Evolutionary conservation across 1,140 invertebrate species (phyloP).

Genomic region (Ephestia elutella): DNA sequence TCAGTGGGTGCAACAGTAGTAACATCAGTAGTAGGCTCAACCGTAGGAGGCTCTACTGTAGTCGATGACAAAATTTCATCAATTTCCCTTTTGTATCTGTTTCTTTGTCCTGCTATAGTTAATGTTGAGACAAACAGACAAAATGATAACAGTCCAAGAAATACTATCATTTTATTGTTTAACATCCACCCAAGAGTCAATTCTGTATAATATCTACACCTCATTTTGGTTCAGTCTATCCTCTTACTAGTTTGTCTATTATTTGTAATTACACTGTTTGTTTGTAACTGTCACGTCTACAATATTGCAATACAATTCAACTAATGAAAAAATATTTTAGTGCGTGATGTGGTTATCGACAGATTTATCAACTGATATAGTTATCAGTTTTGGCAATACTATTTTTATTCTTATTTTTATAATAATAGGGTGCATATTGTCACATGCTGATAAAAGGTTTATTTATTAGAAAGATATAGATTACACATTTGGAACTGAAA

Average conservation of each 20-base stretch:
- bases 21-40: neutral
- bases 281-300: neutral
- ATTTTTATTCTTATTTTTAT: neutral
- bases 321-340: neutral
- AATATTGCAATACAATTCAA: neutral
- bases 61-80: neutral
- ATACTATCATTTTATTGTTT: constrained; percentile 60
- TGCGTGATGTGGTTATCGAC: neutral
- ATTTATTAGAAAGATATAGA: neutral
- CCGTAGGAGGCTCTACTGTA: neutral
- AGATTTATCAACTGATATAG: constrained; percentile 13
- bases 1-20: neutral
- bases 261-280: no score
- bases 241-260: no score
- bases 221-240: constrained; percentile 32
- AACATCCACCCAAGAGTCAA: constrained; percentile 48
- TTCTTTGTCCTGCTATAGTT: constrained; percentile 48
- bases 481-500: neutral
- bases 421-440: neutral
- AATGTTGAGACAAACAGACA: constrained; percentile 54
- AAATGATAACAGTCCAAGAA: constrained; percentile 51
- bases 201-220: constrained; percentile 47
- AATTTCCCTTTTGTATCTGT: constrained; percentile 16
- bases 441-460: neutral
- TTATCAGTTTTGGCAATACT: neutral